Base-by-base conservation (phyloP, 2,797 vertebrate species). In the Perodicticus potto region DNA sequence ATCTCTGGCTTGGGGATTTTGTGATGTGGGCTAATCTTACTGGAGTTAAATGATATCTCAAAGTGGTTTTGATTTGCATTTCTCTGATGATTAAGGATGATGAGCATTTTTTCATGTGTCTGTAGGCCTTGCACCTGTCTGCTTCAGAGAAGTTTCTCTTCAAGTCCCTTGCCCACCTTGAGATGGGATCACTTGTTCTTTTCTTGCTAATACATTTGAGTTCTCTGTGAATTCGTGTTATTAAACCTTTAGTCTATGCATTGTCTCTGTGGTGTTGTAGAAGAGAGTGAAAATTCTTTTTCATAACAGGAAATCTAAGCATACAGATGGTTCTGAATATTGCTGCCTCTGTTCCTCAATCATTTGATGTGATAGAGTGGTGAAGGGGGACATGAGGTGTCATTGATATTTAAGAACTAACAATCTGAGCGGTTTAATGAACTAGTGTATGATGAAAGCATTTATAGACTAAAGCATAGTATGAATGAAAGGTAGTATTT, bases 401-500 rank as follows among this genome's bases (percentile, higher is more conserved):
- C 67, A 34, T 27, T 20, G 8, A 3, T 91, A 49, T 57, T 88
- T 32, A 45, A 84, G 45, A 84, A 45, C 9, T 77, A 43, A 53
- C 78, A 22, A 53, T 32, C 34, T 29, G 76, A 49, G 61, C 12
- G 0, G 10, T 78, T 89, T 82, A 65, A 53, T 32, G 29, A 78
- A 25, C 40, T 49, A 57, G 12, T 34, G 0, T 5, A 23, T 69
- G 77, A 92, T 93, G 32, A 81, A 65, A 92, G 72, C 34, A 76
- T 94, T 81, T 53, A 53, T 89, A 70, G 82, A 74, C 73, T 53
- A 32, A 73, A 93, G 5, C 85, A 59, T 23, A 67, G 20, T 80
- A 13, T 92, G 78, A 91, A 88, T 73, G 70, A 94, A 89, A 83
- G 85, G 9, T 34, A 7, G 32, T 87, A n/a, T 43, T 78, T 20